These are phyloP conservation scores for Ceratina australensis DNA, from an alignment of 1,140 invertebrate genomes.

Conservation along the genomic window DNA sequence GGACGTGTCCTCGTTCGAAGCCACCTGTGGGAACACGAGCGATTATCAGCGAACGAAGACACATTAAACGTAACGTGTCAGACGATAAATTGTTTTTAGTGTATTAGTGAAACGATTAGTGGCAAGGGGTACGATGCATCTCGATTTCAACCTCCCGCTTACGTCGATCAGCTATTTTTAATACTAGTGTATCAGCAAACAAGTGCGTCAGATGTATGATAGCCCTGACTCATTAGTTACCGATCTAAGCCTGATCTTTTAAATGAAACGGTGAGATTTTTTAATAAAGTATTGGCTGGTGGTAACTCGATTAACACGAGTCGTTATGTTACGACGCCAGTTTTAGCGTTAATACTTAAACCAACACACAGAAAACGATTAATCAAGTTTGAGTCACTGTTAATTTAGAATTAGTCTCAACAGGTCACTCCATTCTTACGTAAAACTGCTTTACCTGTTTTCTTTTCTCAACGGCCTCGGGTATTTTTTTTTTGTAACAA, in stretches of 20 bases:
- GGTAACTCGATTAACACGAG: constrained; percentile 66
- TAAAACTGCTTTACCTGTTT: constrained; percentile 71
- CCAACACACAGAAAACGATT: constrained; percentile 66
- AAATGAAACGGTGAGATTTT: constrained; percentile 52
- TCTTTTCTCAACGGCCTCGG: constrained; percentile 63
- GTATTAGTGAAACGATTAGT: constrained; percentile 39
- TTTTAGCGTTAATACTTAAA: constrained; percentile 65
- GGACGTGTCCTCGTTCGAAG: constrained; percentile 83
- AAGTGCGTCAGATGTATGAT: constrained; percentile 13
- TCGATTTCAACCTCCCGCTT: too few relatives aligned
- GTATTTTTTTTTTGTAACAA: constrained; percentile 48
- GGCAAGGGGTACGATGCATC: constrained; percentile 20
- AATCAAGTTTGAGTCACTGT: constrained; percentile 62
- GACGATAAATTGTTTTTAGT: constrained; percentile 38
- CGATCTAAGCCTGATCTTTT: constrained; percentile 10
- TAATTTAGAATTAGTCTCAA: constrained; percentile 71
- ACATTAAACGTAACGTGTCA: constrained; percentile 10
- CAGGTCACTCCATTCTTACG: constrained; percentile 71
- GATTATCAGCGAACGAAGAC: constrained; percentile 39
- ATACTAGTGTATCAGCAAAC: neutral
- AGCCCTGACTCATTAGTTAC: constrained; percentile 14
- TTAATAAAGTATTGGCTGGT: constrained; percentile 76
- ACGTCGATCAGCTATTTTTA: neutral
- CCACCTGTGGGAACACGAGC: constrained; percentile 80
- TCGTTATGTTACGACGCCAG: constrained; percentile 53